Percentiles rank a stretch among this genome's conserved stretches.
phyloP scores from a whole-genome alignment of 2,797 vertebrate species.

The Champsocephalus gunnari region DNA sequence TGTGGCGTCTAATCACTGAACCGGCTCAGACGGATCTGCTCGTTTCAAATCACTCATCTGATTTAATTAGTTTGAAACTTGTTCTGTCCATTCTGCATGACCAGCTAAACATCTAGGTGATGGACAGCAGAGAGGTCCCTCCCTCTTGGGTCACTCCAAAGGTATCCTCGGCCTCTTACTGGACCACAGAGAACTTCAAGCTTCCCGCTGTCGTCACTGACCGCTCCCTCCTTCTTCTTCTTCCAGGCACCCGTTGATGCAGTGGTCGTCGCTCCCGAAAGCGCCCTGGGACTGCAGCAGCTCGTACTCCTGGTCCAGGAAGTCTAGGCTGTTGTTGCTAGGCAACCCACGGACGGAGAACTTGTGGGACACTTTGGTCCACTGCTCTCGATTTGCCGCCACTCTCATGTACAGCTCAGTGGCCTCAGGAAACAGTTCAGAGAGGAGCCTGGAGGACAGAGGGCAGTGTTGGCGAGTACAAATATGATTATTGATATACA shows the following conservation, averaged over 20 bases:
- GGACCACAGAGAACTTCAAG: constrained; percentile 63
- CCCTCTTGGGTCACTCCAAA: constrained; percentile 68
- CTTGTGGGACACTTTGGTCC: constrained; percentile 97
- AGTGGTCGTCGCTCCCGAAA: constrained; percentile 83
- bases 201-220: constrained; percentile 70
- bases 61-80: constrained; percentile 59
- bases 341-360: constrained; percentile 97
- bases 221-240: constrained; percentile 74
- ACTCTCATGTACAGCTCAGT: constrained; percentile 93
- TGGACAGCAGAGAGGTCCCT: constrained; percentile 69
- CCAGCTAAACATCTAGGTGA: constrained; percentile 71
- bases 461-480: neutral
- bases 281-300: constrained; percentile 86
- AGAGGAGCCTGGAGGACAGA: constrained; percentile 87
- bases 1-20: constrained; percentile 68
- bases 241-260: constrained; percentile 90
- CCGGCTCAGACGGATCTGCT: constrained; percentile 61
- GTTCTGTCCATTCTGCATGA: constrained; percentile 56
- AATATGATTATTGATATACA: neutral
- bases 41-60: constrained; percentile 56
- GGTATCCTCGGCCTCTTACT: constrained; percentile 66
- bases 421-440: constrained; percentile 92
- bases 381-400: constrained; percentile 95
- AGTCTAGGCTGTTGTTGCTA: constrained; percentile 98
- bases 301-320: constrained; percentile 95